Conservation (phyloP, 2,113 vertebrate species). For the Hydrolagus affinis region DNA sequence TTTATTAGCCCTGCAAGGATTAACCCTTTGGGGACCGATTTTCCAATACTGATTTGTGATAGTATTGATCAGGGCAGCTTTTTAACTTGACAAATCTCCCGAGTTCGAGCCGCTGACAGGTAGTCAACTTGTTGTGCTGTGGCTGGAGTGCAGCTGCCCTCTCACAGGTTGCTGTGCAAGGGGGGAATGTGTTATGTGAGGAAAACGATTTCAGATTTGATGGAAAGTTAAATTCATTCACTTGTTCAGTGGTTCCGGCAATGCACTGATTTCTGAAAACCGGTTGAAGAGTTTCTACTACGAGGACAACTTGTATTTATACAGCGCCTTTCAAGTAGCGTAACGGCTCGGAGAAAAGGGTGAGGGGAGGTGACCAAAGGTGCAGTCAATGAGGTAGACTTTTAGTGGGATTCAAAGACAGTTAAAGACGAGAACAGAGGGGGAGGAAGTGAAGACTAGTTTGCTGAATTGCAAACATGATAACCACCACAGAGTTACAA, state of each 20-base stretch:
- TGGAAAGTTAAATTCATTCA: not conserved
- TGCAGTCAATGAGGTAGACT: too few species aligned
- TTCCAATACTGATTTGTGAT: conserved; percentile 61
- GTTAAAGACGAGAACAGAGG: too few species aligned
- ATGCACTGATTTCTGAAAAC: conserved; percentile 1
- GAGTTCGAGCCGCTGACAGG: not conserved
- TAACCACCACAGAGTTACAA: not conserved
- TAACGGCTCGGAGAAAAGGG: too few species aligned
- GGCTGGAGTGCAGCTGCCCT: not conserved
- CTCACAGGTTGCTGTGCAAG: not conserved
- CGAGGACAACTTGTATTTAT: too few species aligned
- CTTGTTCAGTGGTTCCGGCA: not conserved
- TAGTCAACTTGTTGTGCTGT: conserved; percentile 23
- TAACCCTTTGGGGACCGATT: conserved; percentile 68
- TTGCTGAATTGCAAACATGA: too few species aligned
- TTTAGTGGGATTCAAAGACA: too few species aligned
- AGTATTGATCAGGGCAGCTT: conserved; percentile 60
- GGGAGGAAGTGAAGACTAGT: too few species aligned
- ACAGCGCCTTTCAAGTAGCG: too few species aligned
- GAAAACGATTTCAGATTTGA: not conserved
- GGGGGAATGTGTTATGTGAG: not conserved
- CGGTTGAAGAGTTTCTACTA: not conserved
- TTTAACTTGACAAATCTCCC: conserved; percentile 28
- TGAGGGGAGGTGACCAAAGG: too few species aligned
- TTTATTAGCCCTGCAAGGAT: conserved; percentile 54